These are phyloP conservation scores for Lutjanus campechanus DNA, from an alignment of 2,797 vertebrate genomes.

Conservation along the genomic window DNA sequence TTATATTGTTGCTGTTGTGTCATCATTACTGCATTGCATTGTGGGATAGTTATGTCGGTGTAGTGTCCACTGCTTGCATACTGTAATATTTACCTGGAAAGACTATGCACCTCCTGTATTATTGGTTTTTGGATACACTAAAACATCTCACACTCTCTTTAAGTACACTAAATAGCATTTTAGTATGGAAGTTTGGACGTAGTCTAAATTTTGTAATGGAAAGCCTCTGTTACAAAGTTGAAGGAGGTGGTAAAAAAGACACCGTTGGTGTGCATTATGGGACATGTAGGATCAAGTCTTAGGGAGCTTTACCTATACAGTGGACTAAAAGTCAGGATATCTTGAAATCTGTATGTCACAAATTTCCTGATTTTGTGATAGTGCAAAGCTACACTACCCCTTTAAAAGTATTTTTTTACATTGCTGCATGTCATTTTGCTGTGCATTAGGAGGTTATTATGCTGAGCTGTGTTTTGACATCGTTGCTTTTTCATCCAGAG, in stretches of 20 bases:
- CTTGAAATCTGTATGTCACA: neutral
- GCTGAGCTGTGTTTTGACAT: constrained; percentile 11
- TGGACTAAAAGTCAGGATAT: neutral
- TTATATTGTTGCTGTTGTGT: too few relatives aligned
- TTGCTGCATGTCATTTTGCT: neutral
- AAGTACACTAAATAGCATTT: too few relatives aligned
- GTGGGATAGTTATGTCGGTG: too few relatives aligned
- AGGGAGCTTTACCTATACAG: neutral
- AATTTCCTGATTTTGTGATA: neutral
- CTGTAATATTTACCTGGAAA: too few relatives aligned
- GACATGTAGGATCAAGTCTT: constrained; percentile 9
- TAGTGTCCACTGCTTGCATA: too few relatives aligned
- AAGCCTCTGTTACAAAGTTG: neutral
- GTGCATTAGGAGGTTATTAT: neutral
- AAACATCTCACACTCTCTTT: too few relatives aligned
- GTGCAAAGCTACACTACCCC: neutral
- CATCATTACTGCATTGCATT: too few relatives aligned
- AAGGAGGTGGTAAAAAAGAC: neutral
- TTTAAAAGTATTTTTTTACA: constrained; percentile 1
- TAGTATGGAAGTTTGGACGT: too few relatives aligned
- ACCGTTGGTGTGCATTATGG: neutral
- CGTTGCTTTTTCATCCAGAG: constrained; percentile 73
- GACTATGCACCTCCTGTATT: too few relatives aligned
- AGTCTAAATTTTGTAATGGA: too few relatives aligned
- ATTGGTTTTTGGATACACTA: too few relatives aligned